Evolutionary conservation across 23 tunicate species (phyloP), one percentile per base, ranked within the genome.

Genomic region (Phallusia fumigata): DNA sequence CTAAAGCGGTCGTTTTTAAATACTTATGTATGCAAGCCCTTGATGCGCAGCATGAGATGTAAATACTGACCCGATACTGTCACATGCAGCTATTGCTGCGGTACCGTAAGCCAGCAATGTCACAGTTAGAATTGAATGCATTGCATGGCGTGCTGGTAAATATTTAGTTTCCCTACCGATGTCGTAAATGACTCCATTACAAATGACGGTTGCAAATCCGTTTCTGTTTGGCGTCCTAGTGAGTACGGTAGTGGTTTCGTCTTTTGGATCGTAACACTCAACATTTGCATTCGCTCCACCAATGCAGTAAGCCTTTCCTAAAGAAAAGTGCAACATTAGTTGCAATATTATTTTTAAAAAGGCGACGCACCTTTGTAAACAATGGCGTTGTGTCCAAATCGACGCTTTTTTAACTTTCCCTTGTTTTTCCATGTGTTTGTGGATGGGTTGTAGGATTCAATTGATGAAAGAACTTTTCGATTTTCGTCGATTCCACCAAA

Each of bases 121-220:
- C n/a, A n/a, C n/a, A n/a, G n/a, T n/a, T n/a, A n/a, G n/a, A n/a
- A n/a, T n/a, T n/a, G n/a, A n/a, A n/a, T n/a, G n/a, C 47, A 40
- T 40, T 40, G 10, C 47, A 40, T 40, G 10, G 10, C 47, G 10
- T 3, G 47, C 8, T 40, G 47, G 47, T 40, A 40, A 40, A 40
- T 40, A 40, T 40, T 5, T 10, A 40, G 47, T 3, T n/a, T n/a
- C n/a, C 47, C 47, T 74, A 86, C 90, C 90, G 35, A 86, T 86
- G 74, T 86, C 84, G 51, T 86, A 86, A 45, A 86, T 86, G 75
- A 86, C 84, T 28, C 75, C 84, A 32, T 74, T 49, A 84, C 84
- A 80, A 22, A 35, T 36, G 18, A 86, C 90, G 22, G 84, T 53
- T 47, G 82, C 80, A 40, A 86, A 86, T 52, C 90, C 90, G 80